A percentile compares a stretch with the other conserved stretches of the same genome.
These are phyloP conservation scores for Ceratosolen fusciceps DNA, from an alignment of 1,140 invertebrate genomes.

Conservation along the genomic window DNA sequence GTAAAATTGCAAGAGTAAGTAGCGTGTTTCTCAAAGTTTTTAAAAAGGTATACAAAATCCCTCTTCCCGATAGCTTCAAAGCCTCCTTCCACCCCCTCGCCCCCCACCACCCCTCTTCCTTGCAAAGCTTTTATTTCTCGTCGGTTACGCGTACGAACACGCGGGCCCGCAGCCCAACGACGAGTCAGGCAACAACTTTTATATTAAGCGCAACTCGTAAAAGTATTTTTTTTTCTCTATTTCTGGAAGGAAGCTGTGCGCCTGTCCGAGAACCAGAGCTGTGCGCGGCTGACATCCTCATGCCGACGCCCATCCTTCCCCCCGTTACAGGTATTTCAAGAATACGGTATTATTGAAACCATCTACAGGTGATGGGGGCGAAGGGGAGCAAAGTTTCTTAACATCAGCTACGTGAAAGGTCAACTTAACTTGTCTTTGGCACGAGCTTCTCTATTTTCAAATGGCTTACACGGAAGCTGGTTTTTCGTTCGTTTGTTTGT, in stretches of 20 bases:
- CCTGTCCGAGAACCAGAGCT: background rate
- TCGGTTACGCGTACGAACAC: background rate
- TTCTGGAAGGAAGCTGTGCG: background rate
- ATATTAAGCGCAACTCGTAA: conserved; percentile 31
- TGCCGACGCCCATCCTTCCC: background rate
- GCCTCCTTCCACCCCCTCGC: background rate
- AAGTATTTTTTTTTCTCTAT: conserved; percentile 36
- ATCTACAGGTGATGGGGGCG: no score
- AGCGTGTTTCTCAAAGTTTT: conserved; percentile 22
- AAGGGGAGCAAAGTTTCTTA: no score
- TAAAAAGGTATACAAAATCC: background rate
- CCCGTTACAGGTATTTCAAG: background rate
- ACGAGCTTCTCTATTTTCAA: background rate
- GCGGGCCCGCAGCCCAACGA: background rate
- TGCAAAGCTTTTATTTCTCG: no score
- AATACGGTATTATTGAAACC: conserved; percentile 16
- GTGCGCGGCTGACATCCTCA: background rate
- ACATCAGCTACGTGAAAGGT: conserved; percentile 3
- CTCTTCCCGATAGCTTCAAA: background rate
- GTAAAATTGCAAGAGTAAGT: conserved; percentile 23
- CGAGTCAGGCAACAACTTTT: conserved; percentile 16
- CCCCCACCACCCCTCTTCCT: background rate
- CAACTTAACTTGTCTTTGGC: conserved; percentile 5
- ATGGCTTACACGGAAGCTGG: background rate
- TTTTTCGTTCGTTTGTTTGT: no score